Conservation (phyloP, 2,113 vertebrate genomes). For the Pheucticus melanocephalus region DNA sequence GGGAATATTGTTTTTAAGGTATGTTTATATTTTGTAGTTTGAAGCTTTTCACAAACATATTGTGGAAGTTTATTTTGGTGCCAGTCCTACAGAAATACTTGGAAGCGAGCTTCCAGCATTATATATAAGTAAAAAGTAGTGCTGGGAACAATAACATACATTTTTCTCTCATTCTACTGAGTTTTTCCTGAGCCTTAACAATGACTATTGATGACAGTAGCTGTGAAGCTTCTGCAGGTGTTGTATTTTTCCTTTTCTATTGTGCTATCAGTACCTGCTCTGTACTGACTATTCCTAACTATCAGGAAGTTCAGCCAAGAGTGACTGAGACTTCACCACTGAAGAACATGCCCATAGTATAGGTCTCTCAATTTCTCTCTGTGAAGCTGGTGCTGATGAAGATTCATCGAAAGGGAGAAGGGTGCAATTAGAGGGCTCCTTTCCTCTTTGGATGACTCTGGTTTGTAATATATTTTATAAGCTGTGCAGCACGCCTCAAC, state of each 20-base stretch:
- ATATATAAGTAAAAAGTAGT: background rate
- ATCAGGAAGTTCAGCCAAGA: background rate
- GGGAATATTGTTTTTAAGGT: background rate
- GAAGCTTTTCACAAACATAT: background rate
- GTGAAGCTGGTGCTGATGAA: background rate
- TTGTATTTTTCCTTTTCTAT: background rate
- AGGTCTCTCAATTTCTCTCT: background rate
- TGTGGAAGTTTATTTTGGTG: background rate
- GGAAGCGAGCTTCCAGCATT: background rate
- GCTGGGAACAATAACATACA: background rate
- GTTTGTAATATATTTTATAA: background rate
- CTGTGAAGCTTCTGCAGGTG: background rate
- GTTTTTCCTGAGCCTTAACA: background rate
- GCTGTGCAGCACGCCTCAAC: background rate
- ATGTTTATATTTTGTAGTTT: background rate
- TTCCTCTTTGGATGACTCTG: background rate
- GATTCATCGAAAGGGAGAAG: background rate
- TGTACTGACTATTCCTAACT: background rate
- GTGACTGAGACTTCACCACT: background rate
- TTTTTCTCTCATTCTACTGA: background rate
- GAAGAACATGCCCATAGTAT: background rate
- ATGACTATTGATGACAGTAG: background rate
- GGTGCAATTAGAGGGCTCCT: background rate
- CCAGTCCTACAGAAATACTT: background rate
- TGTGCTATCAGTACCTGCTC: background rate